Conservation (phyloP, 2,888 invertebrate genomes). For the Fragum sueziense region DNA sequence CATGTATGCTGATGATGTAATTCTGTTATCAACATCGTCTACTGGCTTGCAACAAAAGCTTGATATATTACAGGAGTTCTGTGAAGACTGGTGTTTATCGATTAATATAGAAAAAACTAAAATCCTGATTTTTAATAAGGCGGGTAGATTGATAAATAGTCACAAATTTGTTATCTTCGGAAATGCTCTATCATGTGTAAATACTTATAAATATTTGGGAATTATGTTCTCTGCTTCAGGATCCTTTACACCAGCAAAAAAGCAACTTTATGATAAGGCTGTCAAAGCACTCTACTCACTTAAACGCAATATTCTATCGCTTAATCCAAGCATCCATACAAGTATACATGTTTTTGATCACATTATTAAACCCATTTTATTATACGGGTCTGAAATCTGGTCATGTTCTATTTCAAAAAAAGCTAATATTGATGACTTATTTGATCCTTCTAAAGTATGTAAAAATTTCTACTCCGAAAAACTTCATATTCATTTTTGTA, state of each 20-base stretch:
- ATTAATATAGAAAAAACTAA: not conserved
- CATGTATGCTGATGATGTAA: conserved; percentile 21
- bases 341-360: conserved; percentile 3
- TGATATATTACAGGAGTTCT: not conserved
- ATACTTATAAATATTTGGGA: not conserved
- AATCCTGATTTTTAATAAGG: not conserved
- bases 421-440: no score
- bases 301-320: not conserved
- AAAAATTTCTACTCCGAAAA: no score
- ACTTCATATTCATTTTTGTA: no score
- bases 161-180: not conserved
- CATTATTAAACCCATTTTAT: conserved; percentile 3
- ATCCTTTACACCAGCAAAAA: not conserved
- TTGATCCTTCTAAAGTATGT: no score
- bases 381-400: conserved; percentile 4
- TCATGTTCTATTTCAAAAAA: not conserved
- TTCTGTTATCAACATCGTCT: not conserved
- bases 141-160: not conserved
- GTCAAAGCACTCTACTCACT: not conserved
- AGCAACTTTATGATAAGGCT: not conserved
- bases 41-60: conserved; percentile 2
- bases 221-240: not conserved
- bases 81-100: not conserved
- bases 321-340: not conserved
- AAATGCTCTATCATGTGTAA: not conserved